Percentiles rank a stretch among this genome's conserved stretches.
phyloP scores from a whole-genome alignment of 2,888 invertebrate genomes.

The Patella caerulea region DNA sequence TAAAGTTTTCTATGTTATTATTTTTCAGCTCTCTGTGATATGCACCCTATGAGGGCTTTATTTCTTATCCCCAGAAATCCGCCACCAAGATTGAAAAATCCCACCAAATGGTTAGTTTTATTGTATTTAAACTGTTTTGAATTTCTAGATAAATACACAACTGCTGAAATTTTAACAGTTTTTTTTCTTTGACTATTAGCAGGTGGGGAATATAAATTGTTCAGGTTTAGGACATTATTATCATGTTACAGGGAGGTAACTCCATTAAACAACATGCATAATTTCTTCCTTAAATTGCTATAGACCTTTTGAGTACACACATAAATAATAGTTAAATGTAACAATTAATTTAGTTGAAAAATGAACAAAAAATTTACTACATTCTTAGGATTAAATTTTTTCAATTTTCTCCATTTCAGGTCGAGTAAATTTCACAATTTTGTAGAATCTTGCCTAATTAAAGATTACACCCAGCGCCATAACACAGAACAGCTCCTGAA shows the following conservation, averaged over 20 bases:
- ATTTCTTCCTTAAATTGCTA: no score
- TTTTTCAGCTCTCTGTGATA: constrained; percentile 87
- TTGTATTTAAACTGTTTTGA: constrained; percentile 5
- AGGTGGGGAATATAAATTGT: no score
- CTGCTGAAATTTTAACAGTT: neutral
- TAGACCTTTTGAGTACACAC: no score
- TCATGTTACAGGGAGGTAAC: no score
- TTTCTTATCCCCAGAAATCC: constrained; percentile 98
- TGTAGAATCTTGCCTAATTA: constrained; percentile 97
- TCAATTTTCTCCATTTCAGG: constrained; percentile 58
- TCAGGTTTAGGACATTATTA: no score
- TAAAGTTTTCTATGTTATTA: no score
- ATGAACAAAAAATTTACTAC: no score
- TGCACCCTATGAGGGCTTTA: constrained; percentile 99
- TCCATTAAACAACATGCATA: no score
- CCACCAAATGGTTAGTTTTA: constrained; percentile 84
- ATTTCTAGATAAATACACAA: neutral
- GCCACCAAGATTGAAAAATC: constrained; percentile 92
- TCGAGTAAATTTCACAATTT: constrained; percentile 88
- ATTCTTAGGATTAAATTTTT: no score
- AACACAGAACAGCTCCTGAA: constrained; percentile 98
- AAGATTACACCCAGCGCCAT: constrained; percentile 98
- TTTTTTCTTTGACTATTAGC: neutral
- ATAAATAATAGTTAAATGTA: no score
- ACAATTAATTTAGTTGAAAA: no score